Evolutionary conservation across 2,888 invertebrate genomes (phyloP), one percentile per base, ranked within the genome.

Genomic region (Eupithecia tripunctaria): DNA sequence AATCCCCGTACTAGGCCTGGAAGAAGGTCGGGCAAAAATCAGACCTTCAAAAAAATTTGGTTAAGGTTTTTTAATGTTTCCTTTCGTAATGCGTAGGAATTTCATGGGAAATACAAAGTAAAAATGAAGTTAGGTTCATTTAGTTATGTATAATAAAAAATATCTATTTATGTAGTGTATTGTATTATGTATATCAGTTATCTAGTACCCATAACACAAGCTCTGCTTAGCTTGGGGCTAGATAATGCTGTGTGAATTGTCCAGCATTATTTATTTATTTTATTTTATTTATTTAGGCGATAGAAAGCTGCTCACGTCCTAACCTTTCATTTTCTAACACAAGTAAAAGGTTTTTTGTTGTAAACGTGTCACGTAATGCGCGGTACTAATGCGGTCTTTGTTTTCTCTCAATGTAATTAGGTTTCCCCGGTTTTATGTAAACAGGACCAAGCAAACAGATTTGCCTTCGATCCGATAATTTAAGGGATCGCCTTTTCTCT

Each of bases 361-460:
- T 41, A 74, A 51, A 62, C 78, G 18, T 25, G 70, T 75, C 78
- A 75, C 78, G 78, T 73, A 73, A 51, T 60, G 27, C 71, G 29
- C 60, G 56, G 59, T 68, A 29, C 60, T 71, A 72, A 75, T 74
- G 65, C 70, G 65, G 64, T 43, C 70, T 74, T 73, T 71, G 67
- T 76, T 76, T 72, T 63, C 21, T 62, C 63, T 25, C 64, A 76
- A 76, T 77, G 69, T 72, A 77, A 78, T 78, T 77, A 78, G 7
- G 25, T 8, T 67, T 70, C 14, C 29, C 71, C 64, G 43, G 70
- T 41, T 56, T 66, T 41, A 41, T 65, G 60, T 67, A 67, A 70
- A 68, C 43, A 71, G 47, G 68, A 32, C 38, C 62, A 73, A 32
- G 70, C 72, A 75, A 74, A 74, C 67, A 71, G 29, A 63, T 32